phyloP scores from a whole-genome alignment of 2,888 invertebrate genomes.

The Seladonia tumulorum region DNA sequence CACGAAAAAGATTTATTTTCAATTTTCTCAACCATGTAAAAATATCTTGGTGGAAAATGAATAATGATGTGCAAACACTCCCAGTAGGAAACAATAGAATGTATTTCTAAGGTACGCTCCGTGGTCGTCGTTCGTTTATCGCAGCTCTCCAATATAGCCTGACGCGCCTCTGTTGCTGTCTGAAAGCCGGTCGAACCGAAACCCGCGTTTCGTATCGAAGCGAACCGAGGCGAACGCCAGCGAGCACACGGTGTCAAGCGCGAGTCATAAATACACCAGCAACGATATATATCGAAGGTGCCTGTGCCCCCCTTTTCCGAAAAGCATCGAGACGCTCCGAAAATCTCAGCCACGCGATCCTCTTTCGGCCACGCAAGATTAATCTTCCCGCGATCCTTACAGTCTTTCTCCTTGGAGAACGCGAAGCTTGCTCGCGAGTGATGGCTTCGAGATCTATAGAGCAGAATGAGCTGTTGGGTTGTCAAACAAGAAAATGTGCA shows the following conservation, averaged over 20 bases:
- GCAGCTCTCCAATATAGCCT: neutral
- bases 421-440: no score
- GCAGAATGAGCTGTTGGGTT: no score
- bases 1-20: no score
- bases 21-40: neutral
- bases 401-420: no score
- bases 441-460: no score
- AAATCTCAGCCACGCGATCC: conserved; percentile 41
- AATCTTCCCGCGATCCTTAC: no score
- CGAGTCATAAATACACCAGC: conserved; percentile 52
- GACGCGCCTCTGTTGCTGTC: neutral
- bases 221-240: conserved; percentile 5
- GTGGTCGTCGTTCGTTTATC: neutral
- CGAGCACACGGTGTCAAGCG: conserved; percentile 18
- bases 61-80: neutral
- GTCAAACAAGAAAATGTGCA: no score
- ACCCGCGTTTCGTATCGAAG: neutral
- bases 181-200: neutral
- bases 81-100: no score
- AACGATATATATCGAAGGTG: conserved; percentile 49
- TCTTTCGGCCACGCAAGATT: conserved; percentile 31
- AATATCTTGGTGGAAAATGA: neutral
- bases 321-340: conserved; percentile 28
- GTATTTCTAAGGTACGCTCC: neutral
- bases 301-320: conserved; percentile 21